Base-by-base conservation (phyloP, 2,888 invertebrate genomes). In the Mimas tiliae region DNA sequence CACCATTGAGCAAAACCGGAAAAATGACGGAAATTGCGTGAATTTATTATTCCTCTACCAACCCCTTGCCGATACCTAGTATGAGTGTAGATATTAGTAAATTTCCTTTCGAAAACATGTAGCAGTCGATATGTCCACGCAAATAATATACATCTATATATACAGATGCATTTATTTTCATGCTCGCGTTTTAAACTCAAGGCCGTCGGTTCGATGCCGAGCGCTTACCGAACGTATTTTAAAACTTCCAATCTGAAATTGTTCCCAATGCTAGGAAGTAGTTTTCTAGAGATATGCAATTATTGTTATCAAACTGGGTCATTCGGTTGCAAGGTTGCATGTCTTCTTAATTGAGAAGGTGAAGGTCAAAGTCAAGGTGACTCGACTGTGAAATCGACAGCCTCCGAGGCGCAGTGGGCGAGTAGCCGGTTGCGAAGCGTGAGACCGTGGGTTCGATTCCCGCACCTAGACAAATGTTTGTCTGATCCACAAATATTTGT, bases 231-330 rank as follows among this genome's bases (percentile, higher is more conserved):
- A 38, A 27, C 42, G 9, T 58, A 12, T 50, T 50, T 50, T 50
- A 50, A 50, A 42, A 38, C 58, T 42, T 19, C 50, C 19, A 50
- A 19, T 19, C 42, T 58, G 12, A 58, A 58, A 58, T 42, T 12
- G 19, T 58, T 38, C 38, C 11, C 33, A 38, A 16, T 34, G 33
- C 34, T 34, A 50, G 50, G 50, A 50, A 50, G 50, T 50, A 19
- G 58, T 58, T 58, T 45, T 38, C 38, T 12, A 38, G 12, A 52
- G 38, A 21, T 19, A 71, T 19, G 58, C 73, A 74, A 63, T 51
- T 63, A 38, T 14, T 45, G 45, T 45, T 42, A 58, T 38, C 19
- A 12, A 58, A 42, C 42, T 58, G 12, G 38, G 58, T 58, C 58
- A 38, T 19, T 14, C 21, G 3, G 16, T 7, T 42, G 42, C 58